Conservation (phyloP, 2,888 invertebrate genomes). For the Melinaea menophilus region DNA sequence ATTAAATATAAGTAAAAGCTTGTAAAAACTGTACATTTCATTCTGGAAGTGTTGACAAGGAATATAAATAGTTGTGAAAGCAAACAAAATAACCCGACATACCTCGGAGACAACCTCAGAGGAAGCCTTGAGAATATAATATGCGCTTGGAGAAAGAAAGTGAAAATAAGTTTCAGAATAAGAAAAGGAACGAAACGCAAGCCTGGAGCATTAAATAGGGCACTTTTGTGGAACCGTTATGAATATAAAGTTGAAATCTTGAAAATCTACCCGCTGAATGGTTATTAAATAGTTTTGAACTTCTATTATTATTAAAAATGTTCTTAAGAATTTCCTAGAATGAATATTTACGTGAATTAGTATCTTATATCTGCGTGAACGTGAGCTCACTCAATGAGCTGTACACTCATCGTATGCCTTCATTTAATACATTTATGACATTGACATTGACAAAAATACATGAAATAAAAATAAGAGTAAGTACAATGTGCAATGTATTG, state of each 20-base stretch:
- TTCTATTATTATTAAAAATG: too few species aligned
- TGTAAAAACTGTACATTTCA: background rate
- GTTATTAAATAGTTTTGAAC: slow-evolving; percentile 16
- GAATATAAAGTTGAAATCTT: slow-evolving; percentile 22
- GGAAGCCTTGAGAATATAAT: slow-evolving; percentile 11
- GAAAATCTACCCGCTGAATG: slow-evolving; percentile 6
- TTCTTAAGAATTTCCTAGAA: too few species aligned
- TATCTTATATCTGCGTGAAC: too few species aligned
- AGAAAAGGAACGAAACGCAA: slow-evolving; percentile 19
- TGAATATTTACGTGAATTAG: too few species aligned
- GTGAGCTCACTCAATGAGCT: too few species aligned
- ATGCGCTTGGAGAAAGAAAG: slow-evolving; percentile 9
- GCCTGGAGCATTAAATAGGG: slow-evolving; percentile 19
- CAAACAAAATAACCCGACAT: slow-evolving; percentile 4
- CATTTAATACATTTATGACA: too few species aligned
- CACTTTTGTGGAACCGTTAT: slow-evolving; percentile 20
- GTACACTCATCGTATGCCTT: too few species aligned
- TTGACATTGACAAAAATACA: too few species aligned
- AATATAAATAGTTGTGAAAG: slow-evolving; percentile 5
- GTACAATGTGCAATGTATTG: too few species aligned
- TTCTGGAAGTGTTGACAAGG: background rate
- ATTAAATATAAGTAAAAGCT: slow-evolving; percentile 25
- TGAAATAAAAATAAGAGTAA: too few species aligned
- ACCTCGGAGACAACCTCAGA: background rate
- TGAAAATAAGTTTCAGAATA: slow-evolving; percentile 11